These are phyloP conservation scores for Phenganax marumi DNA, from an alignment of 92 coral and sea anemone species.

Conservation along the genomic window DNA sequence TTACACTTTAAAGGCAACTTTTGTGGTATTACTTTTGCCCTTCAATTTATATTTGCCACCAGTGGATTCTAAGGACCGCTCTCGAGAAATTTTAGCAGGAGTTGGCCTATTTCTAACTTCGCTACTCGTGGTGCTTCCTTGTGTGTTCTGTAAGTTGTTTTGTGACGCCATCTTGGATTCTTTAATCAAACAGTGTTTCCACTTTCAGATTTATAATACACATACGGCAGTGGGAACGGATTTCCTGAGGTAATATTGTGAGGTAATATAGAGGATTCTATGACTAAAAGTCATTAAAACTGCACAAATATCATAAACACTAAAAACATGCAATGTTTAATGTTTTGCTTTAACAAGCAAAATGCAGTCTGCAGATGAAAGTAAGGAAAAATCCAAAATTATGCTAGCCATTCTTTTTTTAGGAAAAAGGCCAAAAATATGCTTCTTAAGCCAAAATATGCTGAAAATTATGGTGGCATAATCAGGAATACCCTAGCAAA, in stretches of 20 bases:
- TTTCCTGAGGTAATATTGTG: no score
- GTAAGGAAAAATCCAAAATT: neutral
- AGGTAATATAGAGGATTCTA: no score
- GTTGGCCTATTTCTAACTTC: slow-evolving; percentile 26
- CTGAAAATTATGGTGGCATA: neutral
- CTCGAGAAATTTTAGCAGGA: slow-evolving; percentile 51
- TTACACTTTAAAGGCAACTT: no score
- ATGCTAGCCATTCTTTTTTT: neutral
- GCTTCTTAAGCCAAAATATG: neutral
- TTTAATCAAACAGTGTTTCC: no score
- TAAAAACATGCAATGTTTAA: neutral
- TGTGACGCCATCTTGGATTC: no score
- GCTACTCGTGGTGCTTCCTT: neutral
- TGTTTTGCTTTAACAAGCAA: neutral
- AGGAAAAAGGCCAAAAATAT: neutral
- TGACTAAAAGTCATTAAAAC: no score
- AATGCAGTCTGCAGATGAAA: neutral
- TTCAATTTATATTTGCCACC: no score
- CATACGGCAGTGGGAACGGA: no score
- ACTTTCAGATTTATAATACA: no score
- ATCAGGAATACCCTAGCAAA: no score
- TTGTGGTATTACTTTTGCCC: no score
- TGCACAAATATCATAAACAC: neutral
- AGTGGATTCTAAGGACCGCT: slow-evolving; percentile 16
- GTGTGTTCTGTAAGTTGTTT: no score